Base-by-base conservation (phyloP, 2,797 vertebrate species). In the Bryconaethiops microstoma region DNA sequence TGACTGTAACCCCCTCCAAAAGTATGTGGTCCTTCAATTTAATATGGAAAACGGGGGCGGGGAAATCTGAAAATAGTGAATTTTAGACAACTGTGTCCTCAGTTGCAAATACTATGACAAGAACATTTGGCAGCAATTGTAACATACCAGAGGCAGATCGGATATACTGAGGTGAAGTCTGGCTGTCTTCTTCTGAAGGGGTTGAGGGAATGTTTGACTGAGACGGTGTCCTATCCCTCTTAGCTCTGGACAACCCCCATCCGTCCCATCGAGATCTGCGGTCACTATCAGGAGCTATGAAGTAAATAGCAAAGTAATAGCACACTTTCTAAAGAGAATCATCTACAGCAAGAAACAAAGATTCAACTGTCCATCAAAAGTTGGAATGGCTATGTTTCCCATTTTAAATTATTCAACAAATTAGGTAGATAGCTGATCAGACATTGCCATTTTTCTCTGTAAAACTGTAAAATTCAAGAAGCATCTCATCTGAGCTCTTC, bases 41-140 rank as follows among this genome's bases (percentile, higher is more conserved):
- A 91, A 99, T 97, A 90, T 98, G 98, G 92, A 99, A 99, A 86
- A 98, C 90, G 0, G 98, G 97, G 40, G 96, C 95, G n/a, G n/a
- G n/a, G 14, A 98, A 99, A 86, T 99, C 95, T 96, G 87, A 60
- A 81, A 82, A 71, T 48, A 9, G 35, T 48, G 10, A 62, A 4
- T 1, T 57, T 16, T 2, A 62, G 5, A 0, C 62, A 63, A 55
- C 25, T 19, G 12, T 13, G 9, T 19, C 63, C 23, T 48, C 23
- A 55, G 9, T 52, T 23, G 65, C 21, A 9, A 29, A 16, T 63
- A 40, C 19, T 14, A 54, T n/a, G 59, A 67, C n/a, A 74, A 72
- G 8, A 48, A 9, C 13, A 13, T 13, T 17, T 77, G 29, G 57
- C 10, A 72, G 17, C 65, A 65, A 64, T n/a, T 9, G 12, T 52